Evolutionary conservation across 2,113 vertebrate genomes (phyloP).

Genomic region (Sciurus niger): DNA sequence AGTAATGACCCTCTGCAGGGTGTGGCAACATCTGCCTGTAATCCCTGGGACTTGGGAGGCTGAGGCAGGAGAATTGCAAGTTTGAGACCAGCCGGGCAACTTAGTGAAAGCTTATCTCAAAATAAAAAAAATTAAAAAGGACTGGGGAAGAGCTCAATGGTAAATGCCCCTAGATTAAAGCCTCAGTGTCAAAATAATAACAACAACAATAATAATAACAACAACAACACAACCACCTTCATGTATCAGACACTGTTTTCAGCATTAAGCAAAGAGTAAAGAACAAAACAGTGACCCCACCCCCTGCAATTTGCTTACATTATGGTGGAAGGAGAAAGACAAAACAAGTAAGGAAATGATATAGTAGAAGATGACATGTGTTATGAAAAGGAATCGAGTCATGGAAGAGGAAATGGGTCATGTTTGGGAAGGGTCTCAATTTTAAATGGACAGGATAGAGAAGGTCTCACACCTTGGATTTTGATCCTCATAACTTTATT

Average conservation of each 20-base stretch:
- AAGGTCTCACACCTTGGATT: neutral
- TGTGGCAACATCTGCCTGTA: neutral
- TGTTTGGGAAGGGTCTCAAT: neutral
- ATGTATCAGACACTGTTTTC: neutral
- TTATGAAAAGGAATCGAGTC: neutral
- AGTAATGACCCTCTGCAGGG: neutral
- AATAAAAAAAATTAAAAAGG: neutral
- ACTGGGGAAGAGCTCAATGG: neutral
- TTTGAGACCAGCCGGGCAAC: neutral
- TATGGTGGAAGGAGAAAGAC: neutral
- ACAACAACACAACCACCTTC: too few relatives aligned
- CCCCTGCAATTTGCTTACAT: neutral
- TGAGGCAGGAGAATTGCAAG: neutral
- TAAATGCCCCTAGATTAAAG: neutral
- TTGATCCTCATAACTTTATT: neutral
- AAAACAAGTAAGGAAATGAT: neutral
- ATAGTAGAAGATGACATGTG: neutral
- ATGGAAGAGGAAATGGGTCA: neutral
- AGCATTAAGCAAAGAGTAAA: neutral
- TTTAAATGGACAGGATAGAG: neutral
- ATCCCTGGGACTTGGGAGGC: neutral
- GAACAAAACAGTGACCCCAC: neutral
- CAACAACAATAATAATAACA: neutral
- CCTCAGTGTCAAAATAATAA: neutral
- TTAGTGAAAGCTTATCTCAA: neutral